Base-by-base conservation (phyloP, 2,888 invertebrate genomes). In the Drosophila prostipennis region DNA sequence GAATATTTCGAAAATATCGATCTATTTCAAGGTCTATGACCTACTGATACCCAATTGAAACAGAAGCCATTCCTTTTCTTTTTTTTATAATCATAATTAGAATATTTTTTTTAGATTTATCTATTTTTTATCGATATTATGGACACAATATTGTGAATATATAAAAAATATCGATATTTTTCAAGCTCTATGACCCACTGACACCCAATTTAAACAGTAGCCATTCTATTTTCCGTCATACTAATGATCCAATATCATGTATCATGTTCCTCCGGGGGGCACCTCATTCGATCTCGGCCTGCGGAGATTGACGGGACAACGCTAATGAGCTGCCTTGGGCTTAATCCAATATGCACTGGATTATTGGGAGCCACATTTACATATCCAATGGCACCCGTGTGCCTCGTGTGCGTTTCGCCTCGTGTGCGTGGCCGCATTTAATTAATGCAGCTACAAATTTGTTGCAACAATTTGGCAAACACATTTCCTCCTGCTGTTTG, bases 361-460 rank as follows among this genome's bases (percentile, higher is more conserved):
- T 19, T 52, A 39, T 52, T 39, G 52, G 52, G 37, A 6, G 39
- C 16, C 34, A 11, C 59, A 54, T 65, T 65, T 65, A 51, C 61
- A 65, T 64, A 56, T 56, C 36, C 36, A 56, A 61, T 51, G 46
- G 36, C 56, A 46, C 14, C 37, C 40, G 19, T 49, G 19, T 39
- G 45, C 19, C 37, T 40, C 43, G n/a, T 23, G 11, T 7, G 46
- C 26, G 32, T 6, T 3, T 23, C 2, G 26, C 26, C 26, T 26
- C 26, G 26, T 26, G 29, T 29, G 11, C 8, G 51, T 34, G 32
- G 52, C 7, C 37, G 37, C 56, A 72, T 82, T 80, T 74, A 79
- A 76, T 79, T 74, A 78, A 77, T 78, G 73, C 60, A 72, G 68
- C 69, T 42, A 26, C 46, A 40, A 74, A 74, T 77, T 69, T 69